Base-by-base conservation (phyloP, 2,888 invertebrate genomes). In the Agriopis marginaria region DNA sequence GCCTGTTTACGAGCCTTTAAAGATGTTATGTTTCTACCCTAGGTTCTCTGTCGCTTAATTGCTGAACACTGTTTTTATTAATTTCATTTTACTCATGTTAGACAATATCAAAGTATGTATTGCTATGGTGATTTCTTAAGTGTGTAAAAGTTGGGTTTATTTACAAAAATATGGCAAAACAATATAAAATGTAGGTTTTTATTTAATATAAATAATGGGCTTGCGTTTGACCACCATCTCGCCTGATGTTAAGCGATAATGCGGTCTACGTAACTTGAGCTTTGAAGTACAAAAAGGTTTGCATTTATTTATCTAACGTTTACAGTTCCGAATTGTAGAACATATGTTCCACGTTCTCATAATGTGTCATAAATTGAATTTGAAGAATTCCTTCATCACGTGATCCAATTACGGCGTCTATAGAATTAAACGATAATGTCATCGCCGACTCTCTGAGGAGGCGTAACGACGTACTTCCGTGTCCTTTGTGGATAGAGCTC, bases 381-480 rank as follows among this genome's bases (percentile, higher is more conserved):
- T 74, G 63, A 77, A 75, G 72, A 77, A 77, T 79, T 80, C 74
- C 79, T 78, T 80, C 79, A 79, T 78, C 74, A 76, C 72, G 82
- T 76, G 75, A 85, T 83, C 75, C 82, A 85, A 84, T 86, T 87
- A 80, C 79, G 63, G 66, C 71, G 78, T 80, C 72, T 79, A 82
- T 80, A 80, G 79, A 84, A 83, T 83, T 85, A 84, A 86, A 82
- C 79, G 81, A 79, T 86, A 83, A 85, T 81, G 79, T 79, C 76
- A 81, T 80, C 82, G 80, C 80, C 79, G 79, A 82, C 75, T 82
- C 85, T 83, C 85, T 60, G 73, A 79, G 83, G 81, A 81, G 78
- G 71, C 71, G 81, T 86, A 88, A 86, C 85, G 85, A 85, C 74
- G 70, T 79, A 79, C 78, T 76, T 75, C 74, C 63, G 50, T n/a